Base-by-base conservation (phyloP, 2,113 vertebrate genomes). In the Gulo gulo region DNA sequence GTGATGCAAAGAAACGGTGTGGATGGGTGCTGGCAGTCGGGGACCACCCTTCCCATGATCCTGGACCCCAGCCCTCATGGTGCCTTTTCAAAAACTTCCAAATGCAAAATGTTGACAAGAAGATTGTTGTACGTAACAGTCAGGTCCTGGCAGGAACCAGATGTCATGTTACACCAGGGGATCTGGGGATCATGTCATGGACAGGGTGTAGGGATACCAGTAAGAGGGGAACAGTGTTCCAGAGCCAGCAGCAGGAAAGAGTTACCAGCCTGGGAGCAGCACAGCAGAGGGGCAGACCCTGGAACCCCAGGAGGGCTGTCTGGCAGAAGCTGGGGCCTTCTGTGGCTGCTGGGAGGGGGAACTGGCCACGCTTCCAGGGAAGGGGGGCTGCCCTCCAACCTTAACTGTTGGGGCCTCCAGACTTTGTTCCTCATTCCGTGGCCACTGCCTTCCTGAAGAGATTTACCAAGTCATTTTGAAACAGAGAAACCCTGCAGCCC, bases 381-480 rank as follows among this genome's bases (percentile, higher is more conserved):
- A 23, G 42, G 74, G 88, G 42, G 79, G 67, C 57, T 42, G 86
- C 59, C 26, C 55, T 79, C 3, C 11, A 42, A 79, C 63, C 89
- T 36, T 45, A 76, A 67, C 3, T 0, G 67, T n/a, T 26, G 14
- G 78, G 91, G 84, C 94, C 11, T 12, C 80, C 94, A 88, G 63
- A 83, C 86, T 87, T 86, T 21, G 55, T 98, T 98, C 95, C 98
- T 94, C 97, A 84, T 94, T 90, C 94, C 88, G 20, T 63, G 94
- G 94, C 0, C 16, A 0, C 55, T 1, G 20, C 83, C 95, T 90
- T 97, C 82, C 74, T 65, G 82, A 96, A 84, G 97, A 76, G 95
- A 87, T 91, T 88, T 91, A 31, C 42, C 65, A 76, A 97, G 96
- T 93, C 94, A 95, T 97, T 81, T 84, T 65, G 0, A 97, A 95